Percentiles rank a stretch among this genome's conserved stretches.
phyloP scores from a whole-genome alignment of 2,113 vertebrate species.

The Microcebus jonahi region DNA sequence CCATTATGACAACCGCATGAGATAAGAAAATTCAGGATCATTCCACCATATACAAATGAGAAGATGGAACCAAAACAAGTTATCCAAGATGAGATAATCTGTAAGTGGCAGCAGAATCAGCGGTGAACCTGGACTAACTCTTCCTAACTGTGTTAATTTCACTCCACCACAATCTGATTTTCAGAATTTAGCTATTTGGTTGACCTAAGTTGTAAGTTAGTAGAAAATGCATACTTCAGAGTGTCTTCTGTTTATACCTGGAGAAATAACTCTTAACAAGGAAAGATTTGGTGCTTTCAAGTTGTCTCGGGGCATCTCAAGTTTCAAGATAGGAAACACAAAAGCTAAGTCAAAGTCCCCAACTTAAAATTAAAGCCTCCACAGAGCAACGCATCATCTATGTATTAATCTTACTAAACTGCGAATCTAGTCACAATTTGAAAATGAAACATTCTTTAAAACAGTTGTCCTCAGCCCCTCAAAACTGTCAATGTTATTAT shows the following conservation, averaged over 20 bases:
- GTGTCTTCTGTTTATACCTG: neutral
- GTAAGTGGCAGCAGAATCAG: neutral
- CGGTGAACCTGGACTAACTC: neutral
- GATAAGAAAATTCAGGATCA: neutral
- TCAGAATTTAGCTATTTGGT: neutral
- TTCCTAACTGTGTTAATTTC: neutral
- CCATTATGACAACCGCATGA: neutral
- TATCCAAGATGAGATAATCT: neutral
- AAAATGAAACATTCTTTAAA: neutral
- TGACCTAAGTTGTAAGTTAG: conserved; percentile 5
- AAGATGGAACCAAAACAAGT: neutral
- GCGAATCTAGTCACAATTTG: neutral
- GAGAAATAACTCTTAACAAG: neutral
- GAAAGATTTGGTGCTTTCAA: neutral
- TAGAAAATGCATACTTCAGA: neutral
- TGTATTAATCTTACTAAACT: neutral
- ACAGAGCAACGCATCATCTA: neutral
- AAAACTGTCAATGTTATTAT: neutral
- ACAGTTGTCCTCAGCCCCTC: neutral
- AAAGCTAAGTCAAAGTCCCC: neutral
- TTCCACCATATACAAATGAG: neutral
- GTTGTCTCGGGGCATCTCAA: neutral
- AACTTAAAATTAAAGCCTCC: neutral
- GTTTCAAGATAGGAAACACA: conserved; percentile 14
- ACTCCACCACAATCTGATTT: neutral